Conservation (phyloP, 2,797 vertebrate genomes). For the Hoplostethus mediterraneus region DNA sequence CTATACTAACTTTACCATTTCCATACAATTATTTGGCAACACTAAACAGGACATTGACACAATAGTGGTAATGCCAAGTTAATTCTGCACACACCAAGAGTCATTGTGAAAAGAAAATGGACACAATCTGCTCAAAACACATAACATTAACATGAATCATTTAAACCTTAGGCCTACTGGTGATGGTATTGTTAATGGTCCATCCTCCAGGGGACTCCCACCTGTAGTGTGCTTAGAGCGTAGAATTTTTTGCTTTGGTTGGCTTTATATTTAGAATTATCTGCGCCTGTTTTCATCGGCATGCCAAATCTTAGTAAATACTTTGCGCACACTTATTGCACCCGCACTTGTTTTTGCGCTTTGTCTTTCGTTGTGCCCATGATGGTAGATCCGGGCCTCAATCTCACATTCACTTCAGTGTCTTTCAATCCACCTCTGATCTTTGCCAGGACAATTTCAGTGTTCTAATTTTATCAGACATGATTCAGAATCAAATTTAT, state of each 20-base stretch:
- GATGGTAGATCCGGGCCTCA: slow-evolving; percentile 64
- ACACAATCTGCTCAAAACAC: background rate
- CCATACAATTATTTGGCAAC: slow-evolving; percentile 1
- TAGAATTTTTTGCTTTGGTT: slow-evolving; percentile 31
- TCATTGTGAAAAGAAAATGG: background rate
- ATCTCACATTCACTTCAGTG: slow-evolving; percentile 63
- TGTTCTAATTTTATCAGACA: slow-evolving; percentile 30
- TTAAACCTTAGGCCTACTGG: background rate
- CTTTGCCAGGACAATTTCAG: slow-evolving; percentile 58
- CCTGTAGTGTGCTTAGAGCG: slow-evolving; percentile 21
- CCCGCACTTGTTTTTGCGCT: slow-evolving; percentile 26
- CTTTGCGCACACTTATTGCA: slow-evolving; percentile 34
- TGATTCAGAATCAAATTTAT: slow-evolving; percentile 10
- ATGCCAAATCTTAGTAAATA: slow-evolving; percentile 20
- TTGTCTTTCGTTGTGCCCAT: background rate
- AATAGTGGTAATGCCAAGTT: background rate
- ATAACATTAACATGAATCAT: background rate
- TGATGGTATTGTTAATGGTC: no score
- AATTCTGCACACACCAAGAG: slow-evolving; percentile 3
- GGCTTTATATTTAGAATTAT: slow-evolving; percentile 23
- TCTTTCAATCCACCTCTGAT: slow-evolving; percentile 66
- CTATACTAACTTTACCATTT: slow-evolving; percentile 17
- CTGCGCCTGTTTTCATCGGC: slow-evolving; percentile 44
- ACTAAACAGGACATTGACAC: slow-evolving; percentile 4
- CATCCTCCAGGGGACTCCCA: background rate